These are phyloP conservation scores for Exaiptasia diaphana DNA, from an alignment of 64 coral and sea anemone genomes.

Conservation along the genomic window DNA sequence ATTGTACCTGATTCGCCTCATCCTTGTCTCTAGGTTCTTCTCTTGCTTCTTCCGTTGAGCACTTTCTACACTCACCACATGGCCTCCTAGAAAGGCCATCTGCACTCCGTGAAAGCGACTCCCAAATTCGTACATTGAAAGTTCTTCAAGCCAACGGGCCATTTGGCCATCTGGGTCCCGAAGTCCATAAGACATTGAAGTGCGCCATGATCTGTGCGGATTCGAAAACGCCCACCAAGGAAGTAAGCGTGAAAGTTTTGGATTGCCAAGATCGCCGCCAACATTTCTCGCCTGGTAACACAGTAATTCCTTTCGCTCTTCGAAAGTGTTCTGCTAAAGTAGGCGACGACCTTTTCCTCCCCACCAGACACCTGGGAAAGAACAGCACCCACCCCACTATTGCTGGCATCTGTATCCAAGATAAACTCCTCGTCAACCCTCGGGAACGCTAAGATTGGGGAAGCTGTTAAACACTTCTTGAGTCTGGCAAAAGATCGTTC, in stretches of 20 bases:
- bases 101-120: conserved; percentile 33
- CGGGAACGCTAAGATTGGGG: no score
- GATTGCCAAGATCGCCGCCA: conserved; percentile 21
- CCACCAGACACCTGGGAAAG: conserved; percentile 40
- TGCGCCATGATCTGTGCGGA: neutral
- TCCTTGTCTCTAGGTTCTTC: neutral
- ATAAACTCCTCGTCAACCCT: conserved; percentile 35
- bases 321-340: conserved; percentile 9
- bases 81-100: conserved; percentile 17
- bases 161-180: neutral
- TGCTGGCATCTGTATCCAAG: conserved; percentile 60
- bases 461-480: no score
- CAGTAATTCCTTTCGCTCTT: conserved; percentile 43
- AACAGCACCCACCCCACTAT: conserved; percentile 37
- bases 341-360: conserved; percentile 29
- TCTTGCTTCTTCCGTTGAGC: neutral
- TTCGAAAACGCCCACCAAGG: neutral
- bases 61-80: neutral
- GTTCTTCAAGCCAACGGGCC: neutral
- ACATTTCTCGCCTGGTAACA: conserved; percentile 16
- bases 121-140: neutral
- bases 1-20: neutral
- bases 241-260: conserved; percentile 51
- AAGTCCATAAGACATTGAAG: conserved; percentile 21
- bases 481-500: no score